These are phyloP conservation scores for Masticophis lateralis DNA, from an alignment of 2,797 vertebrate species.

Conservation along the genomic window DNA sequence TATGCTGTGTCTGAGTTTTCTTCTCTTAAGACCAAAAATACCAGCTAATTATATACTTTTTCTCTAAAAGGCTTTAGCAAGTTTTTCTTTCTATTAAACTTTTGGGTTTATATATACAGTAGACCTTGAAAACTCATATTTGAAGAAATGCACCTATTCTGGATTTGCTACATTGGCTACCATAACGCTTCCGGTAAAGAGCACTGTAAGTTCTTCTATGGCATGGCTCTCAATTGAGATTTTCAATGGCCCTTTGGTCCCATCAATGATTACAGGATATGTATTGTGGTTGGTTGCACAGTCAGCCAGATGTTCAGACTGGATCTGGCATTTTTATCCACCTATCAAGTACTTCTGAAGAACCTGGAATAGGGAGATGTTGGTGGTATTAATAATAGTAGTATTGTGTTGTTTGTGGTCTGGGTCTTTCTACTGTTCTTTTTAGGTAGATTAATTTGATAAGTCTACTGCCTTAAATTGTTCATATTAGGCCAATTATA, in stretches of 20 bases:
- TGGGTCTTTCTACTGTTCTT: not conserved
- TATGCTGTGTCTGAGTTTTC: not conserved
- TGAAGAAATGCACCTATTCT: not conserved
- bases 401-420: not conserved
- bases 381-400: not conserved
- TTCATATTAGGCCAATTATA: not conserved
- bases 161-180: not conserved
- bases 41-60: not conserved
- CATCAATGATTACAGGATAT: not conserved
- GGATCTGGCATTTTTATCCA: not conserved
- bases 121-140: not conserved
- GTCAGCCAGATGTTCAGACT: not conserved
- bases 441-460: not conserved
- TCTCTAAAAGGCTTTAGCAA: not conserved
- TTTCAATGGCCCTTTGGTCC: not conserved
- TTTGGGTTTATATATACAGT: not conserved
- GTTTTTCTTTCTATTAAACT: not conserved
- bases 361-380: not conserved
- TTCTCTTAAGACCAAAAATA: not conserved
- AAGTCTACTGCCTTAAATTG: not conserved
- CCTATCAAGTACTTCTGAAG: not conserved
- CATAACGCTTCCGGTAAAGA: not conserved
- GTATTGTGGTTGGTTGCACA: not conserved
- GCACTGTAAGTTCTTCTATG: not conserved
- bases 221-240: not conserved